Conservation (phyloP, 2,797 vertebrate species). For the Clarias fuscus region DNA sequence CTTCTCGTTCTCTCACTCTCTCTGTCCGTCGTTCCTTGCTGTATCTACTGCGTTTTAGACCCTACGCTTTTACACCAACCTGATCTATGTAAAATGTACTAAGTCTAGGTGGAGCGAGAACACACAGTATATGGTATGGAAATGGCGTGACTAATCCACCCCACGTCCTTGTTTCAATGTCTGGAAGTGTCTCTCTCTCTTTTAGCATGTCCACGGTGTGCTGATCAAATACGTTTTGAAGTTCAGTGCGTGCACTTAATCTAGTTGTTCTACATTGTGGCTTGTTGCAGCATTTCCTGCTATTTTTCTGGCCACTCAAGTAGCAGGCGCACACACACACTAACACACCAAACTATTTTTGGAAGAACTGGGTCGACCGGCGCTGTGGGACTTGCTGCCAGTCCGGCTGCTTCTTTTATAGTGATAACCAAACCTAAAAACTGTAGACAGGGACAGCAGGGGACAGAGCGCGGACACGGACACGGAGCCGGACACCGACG, state of each 20-base stretch:
- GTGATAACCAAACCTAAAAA: slow-evolving; percentile 20
- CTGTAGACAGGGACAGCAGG: neutral
- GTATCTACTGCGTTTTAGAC: neutral
- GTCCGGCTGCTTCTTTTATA: slow-evolving; percentile 14
- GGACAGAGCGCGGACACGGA: neutral
- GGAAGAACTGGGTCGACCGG: slow-evolving; percentile 27
- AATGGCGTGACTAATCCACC: neutral
- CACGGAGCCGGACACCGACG: no score
- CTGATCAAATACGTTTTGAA: neutral
- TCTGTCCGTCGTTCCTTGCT: neutral
- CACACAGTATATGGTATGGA: no score
- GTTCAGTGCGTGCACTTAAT: neutral
- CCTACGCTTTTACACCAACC: neutral
- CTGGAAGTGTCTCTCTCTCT: no score
- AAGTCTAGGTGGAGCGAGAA: neutral
- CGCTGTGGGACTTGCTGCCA: slow-evolving; percentile 24
- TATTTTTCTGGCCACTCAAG: neutral
- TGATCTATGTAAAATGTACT: neutral
- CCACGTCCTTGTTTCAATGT: no score
- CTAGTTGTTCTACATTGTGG: neutral
- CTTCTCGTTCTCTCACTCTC: neutral
- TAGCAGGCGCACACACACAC: neutral
- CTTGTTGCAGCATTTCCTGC: neutral
- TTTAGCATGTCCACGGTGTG: no score
- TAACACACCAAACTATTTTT: slow-evolving; percentile 14